phyloP scores from a whole-genome alignment of 1,140 invertebrate species.

The Drosophila simulans region DNA sequence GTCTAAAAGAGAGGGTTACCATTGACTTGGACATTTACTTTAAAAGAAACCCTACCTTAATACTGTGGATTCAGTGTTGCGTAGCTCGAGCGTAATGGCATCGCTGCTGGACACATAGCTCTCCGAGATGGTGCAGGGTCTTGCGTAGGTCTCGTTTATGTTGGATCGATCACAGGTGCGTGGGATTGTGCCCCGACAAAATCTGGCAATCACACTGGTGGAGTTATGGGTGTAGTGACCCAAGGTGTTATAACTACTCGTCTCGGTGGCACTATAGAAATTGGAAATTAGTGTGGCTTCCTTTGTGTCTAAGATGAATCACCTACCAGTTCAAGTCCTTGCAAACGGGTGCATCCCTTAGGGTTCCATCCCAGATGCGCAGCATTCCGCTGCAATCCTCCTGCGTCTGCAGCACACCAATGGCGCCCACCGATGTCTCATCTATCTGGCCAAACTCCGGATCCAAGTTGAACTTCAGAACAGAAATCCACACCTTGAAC shows the following conservation, averaged over 20 bases:
- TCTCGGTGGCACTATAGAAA: constrained; percentile 42
- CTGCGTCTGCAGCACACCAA: constrained; percentile 86
- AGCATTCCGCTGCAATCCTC: constrained; percentile 92
- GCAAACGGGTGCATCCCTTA: constrained; percentile 90
- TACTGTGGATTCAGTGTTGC: constrained; percentile 92
- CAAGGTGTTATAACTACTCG: constrained; percentile 47
- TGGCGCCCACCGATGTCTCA: constrained; percentile 86
- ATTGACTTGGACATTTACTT: constrained; percentile 67
- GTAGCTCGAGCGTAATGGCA: constrained; percentile 91
- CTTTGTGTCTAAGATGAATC: too few species aligned
- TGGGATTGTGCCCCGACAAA: constrained; percentile 91
- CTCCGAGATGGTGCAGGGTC: constrained; percentile 92
- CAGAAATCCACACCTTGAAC: constrained; percentile 94
- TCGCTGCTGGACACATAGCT: constrained; percentile 93
- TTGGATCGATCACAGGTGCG: constrained; percentile 90
- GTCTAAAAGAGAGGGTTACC: constrained; percentile 61
- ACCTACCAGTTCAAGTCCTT: constrained; percentile 92
- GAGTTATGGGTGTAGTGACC: constrained; percentile 85
- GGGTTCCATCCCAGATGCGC: constrained; percentile 93
- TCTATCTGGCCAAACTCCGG: constrained; percentile 80
- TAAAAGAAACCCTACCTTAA: constrained; percentile 84
- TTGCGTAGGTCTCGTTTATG: constrained; percentile 84
- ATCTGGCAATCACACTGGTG: constrained; percentile 90
- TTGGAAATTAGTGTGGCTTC: neutral
- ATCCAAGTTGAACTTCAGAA: constrained; percentile 91